Conservation (phyloP, 1,140 invertebrate genomes). For the Sminthurinus signatus region DNA sequence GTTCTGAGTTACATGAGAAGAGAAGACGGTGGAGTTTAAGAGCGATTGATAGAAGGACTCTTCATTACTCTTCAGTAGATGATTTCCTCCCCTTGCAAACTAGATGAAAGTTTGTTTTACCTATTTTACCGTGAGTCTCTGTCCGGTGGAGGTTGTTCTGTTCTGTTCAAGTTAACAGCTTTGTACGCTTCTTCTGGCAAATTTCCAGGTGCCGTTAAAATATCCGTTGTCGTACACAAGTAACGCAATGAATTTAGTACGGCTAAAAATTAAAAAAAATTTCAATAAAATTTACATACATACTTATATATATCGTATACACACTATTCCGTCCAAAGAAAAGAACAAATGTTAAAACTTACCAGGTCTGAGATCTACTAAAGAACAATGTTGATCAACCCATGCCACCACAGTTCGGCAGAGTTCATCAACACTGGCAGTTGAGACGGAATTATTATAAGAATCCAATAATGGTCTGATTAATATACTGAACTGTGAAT, state of each 20-base stretch:
- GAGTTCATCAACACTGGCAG: slow-evolving; percentile 81
- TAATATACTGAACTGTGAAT: slow-evolving; percentile 80
- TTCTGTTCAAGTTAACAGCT: slow-evolving; percentile 47
- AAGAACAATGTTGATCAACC: slow-evolving; percentile 92
- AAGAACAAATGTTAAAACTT: too few relatives aligned
- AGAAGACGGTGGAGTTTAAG: too few relatives aligned
- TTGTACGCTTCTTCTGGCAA: slow-evolving; percentile 77
- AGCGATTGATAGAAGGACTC: too few relatives aligned
- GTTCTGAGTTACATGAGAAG: too few relatives aligned
- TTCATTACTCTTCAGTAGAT: too few relatives aligned
- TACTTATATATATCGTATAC: slow-evolving; percentile 13
- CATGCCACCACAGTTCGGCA: slow-evolving; percentile 84
- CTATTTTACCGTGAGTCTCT: slow-evolving; percentile 1
- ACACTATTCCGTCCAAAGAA: background rate
- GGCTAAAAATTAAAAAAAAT: slow-evolving; percentile 56
- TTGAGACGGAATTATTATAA: slow-evolving; percentile 85
- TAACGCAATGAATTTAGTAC: slow-evolving; percentile 85
- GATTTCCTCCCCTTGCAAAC: too few relatives aligned
- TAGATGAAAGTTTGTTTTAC: too few relatives aligned
- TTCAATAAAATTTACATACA: slow-evolving; percentile 18
- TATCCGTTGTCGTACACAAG: slow-evolving; percentile 86
- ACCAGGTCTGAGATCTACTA: slow-evolving; percentile 87
- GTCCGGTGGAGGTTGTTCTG: background rate
- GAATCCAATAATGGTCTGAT: slow-evolving; percentile 78
- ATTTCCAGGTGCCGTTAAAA: slow-evolving; percentile 76